Evolutionary conservation across 2,888 invertebrate species (phyloP).

Genomic region (Sinelater perroti): DNA sequence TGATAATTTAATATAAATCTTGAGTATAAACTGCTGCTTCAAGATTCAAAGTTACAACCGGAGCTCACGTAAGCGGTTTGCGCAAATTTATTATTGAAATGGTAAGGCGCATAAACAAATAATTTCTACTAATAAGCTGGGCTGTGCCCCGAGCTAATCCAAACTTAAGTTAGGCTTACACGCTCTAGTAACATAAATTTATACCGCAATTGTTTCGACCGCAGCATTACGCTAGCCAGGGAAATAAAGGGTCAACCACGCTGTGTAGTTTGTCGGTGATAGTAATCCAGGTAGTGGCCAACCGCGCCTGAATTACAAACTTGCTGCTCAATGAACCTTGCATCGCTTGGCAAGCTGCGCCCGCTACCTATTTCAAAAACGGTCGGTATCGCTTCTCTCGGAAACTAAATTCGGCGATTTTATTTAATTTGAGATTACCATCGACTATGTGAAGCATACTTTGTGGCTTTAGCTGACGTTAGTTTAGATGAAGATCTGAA

Average conservation of each 20-base stretch:
- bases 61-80: too few relatives aligned
- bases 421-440: constrained; percentile 11
- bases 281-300: constrained; percentile 37
- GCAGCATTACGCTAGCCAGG: constrained; percentile 29
- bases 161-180: constrained; percentile 22
- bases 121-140: constrained; percentile 16
- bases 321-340: constrained; percentile 30
- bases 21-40: too few relatives aligned
- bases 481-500: too few relatives aligned
- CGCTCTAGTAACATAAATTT: constrained; percentile 25
- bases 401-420: constrained; percentile 20
- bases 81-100: too few relatives aligned
- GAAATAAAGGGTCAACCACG: constrained; percentile 37
- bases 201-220: constrained; percentile 29
- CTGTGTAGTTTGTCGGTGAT: constrained; percentile 34
- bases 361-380: constrained; percentile 27
- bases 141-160: constrained; percentile 7
- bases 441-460: too few relatives aligned
- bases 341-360: constrained; percentile 15
- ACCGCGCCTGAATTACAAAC: constrained; percentile 25
- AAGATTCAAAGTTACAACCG: too few relatives aligned
- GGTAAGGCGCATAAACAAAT: constrained; percentile 3
- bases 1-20: too few relatives aligned
- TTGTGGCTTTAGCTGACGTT: too few relatives aligned
- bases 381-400: constrained; percentile 14